Conservation (phyloP, 2,113 vertebrate species). For the Leuciscus idus region DNA sequence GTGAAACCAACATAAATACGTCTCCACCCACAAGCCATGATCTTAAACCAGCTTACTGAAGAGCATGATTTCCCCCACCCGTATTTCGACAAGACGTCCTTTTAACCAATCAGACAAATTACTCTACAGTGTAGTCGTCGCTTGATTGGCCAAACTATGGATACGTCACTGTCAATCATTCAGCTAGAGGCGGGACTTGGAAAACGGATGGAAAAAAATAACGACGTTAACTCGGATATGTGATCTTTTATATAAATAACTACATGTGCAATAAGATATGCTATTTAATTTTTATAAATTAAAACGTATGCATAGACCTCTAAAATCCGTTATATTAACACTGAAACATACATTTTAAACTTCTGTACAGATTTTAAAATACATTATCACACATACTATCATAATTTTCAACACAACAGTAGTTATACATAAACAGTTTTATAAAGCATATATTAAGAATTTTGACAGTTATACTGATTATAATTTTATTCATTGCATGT, state of each 20-base stretch:
- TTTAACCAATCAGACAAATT: conserved; percentile 12
- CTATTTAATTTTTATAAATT: background rate
- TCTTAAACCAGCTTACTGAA: background rate
- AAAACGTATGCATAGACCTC: background rate
- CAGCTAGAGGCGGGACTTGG: background rate
- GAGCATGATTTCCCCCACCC: background rate
- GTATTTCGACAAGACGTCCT: background rate
- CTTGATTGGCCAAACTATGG: background rate
- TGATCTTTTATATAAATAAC: background rate
- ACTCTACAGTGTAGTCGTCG: background rate
- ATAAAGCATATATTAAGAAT: background rate
- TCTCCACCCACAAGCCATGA: conserved; percentile 45
- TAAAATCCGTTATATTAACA: background rate
- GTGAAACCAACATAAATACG: conserved; percentile 60
- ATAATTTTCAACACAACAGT: background rate
- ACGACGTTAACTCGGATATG: background rate
- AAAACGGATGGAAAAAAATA: background rate
- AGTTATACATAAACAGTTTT: background rate
- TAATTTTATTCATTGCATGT: background rate
- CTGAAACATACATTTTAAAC: background rate
- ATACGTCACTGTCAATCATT: background rate
- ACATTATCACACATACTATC: background rate
- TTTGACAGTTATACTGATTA: background rate
- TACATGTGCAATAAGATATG: background rate
- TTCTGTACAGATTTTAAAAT: background rate